Conservation (phyloP, 2,113 vertebrate species). For the Mobula hypostoma region DNA sequence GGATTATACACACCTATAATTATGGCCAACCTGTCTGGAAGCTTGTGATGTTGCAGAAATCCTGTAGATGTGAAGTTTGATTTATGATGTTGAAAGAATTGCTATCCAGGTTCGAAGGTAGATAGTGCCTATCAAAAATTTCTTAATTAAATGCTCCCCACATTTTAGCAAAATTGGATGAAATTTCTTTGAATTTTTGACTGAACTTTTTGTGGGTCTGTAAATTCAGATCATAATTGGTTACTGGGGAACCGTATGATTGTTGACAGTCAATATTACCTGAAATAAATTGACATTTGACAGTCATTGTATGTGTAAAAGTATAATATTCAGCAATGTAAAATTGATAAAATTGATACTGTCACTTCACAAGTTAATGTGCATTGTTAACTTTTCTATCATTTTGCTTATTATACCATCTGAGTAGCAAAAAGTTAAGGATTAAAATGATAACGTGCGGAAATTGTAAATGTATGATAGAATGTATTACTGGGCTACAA, state of each 20-base stretch:
- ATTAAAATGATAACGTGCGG: conserved; percentile 9
- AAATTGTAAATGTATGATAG: background rate
- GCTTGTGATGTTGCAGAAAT: background rate
- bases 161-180: background rate
- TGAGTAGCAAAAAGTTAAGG: background rate
- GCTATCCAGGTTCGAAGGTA: background rate
- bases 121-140: background rate
- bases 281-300: conserved; percentile 27
- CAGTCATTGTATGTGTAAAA: background rate
- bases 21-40: background rate
- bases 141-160: background rate
- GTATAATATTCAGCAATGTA: background rate
- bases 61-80: background rate
- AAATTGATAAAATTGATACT: background rate
- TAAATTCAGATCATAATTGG: background rate
- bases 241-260: background rate
- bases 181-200: background rate
- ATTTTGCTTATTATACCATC: background rate
- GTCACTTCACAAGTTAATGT: background rate
- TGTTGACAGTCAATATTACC: conserved; percentile 1
- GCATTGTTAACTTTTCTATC: conserved; percentile 2
- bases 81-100: background rate
- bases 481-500: background rate
- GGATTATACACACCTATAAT: background rate
- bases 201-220: background rate